Evolutionary conservation across 2,113 vertebrate species (phyloP).

Genomic region (Lethenteron reissneri): DNA sequence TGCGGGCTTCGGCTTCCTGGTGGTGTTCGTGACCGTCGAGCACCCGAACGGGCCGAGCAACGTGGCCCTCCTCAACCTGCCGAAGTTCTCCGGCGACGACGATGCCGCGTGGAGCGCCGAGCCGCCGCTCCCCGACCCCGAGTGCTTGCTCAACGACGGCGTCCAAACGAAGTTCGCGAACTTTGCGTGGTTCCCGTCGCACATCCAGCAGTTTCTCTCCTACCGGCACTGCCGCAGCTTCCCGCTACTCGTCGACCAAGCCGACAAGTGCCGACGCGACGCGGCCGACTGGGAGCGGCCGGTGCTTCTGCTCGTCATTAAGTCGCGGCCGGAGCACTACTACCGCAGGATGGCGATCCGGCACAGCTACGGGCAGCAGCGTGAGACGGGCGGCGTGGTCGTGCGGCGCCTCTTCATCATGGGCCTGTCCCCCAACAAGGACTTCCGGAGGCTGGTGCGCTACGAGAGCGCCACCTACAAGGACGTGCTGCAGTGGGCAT

Average conservation of each 20-base stretch:
- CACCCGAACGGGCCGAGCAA: too few relatives aligned
- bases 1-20: too few relatives aligned
- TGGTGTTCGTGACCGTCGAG: too few relatives aligned
- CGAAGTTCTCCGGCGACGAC: too few relatives aligned
- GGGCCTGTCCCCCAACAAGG: conserved; percentile 12
- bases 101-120: too few relatives aligned
- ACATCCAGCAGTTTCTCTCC: conserved; percentile 31
- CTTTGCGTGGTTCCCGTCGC: conserved; percentile 22
- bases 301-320: conserved; percentile 50
- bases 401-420: conserved; percentile 37
- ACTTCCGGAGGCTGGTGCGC: conserved; percentile 28
- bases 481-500: conserved; percentile 57
- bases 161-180: conserved; percentile 8
- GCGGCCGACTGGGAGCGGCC: conserved; percentile 12
- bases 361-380: conserved; percentile 47
- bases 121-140: too few relatives aligned
- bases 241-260: conserved; percentile 24
- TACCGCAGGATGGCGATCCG: conserved; percentile 41
- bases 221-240: conserved; percentile 39
- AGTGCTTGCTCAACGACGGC: too few relatives aligned
- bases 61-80: too few relatives aligned
- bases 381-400: conserved; percentile 14
- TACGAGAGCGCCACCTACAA: conserved; percentile 24
- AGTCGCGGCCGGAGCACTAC: conserved; percentile 37
- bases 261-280: conserved; percentile 19